Evolutionary conservation across 2,888 invertebrate species (phyloP).

Genomic region (Drosophila setosimentum): DNA sequence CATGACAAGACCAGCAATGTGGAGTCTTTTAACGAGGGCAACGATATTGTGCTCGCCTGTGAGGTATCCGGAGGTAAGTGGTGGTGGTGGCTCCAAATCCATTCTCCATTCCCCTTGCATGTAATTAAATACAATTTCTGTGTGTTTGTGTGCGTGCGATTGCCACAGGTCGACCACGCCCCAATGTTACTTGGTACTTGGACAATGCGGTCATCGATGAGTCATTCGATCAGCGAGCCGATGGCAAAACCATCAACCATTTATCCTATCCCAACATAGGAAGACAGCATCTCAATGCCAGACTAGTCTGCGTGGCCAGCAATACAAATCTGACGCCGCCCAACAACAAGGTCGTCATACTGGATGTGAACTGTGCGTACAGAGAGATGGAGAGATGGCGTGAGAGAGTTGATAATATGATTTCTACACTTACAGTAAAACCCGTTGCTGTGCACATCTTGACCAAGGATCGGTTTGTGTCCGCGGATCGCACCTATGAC

Average conservation of each 20-base stretch:
- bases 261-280: slow-evolving; percentile 92
- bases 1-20: slow-evolving; percentile 91
- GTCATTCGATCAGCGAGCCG: slow-evolving; percentile 89
- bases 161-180: slow-evolving; percentile 89
- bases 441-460: slow-evolving; percentile 93
- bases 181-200: slow-evolving; percentile 93
- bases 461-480: slow-evolving; percentile 93
- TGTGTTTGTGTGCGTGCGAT: not conserved
- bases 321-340: slow-evolving; percentile 94
- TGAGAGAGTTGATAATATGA: too few species aligned
- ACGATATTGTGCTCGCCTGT: slow-evolving; percentile 92
- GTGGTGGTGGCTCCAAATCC: not conserved
- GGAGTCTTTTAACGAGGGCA: slow-evolving; percentile 94
- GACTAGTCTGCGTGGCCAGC: slow-evolving; percentile 94
- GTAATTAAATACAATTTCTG: slow-evolving; percentile 14
- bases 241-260: slow-evolving; percentile 91
- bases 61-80: slow-evolving; percentile 93
- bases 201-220: slow-evolving; percentile 94
- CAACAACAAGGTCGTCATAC: slow-evolving; percentile 91
- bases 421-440: slow-evolving; percentile 88
- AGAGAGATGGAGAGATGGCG: not conserved
- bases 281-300: slow-evolving; percentile 92
- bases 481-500: slow-evolving; percentile 94
- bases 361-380: slow-evolving; percentile 94
- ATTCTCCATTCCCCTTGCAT: slow-evolving; percentile 1